These are phyloP conservation scores for Ophion ellenae DNA, from an alignment of 2,888 invertebrate genomes.

Conservation along the genomic window DNA sequence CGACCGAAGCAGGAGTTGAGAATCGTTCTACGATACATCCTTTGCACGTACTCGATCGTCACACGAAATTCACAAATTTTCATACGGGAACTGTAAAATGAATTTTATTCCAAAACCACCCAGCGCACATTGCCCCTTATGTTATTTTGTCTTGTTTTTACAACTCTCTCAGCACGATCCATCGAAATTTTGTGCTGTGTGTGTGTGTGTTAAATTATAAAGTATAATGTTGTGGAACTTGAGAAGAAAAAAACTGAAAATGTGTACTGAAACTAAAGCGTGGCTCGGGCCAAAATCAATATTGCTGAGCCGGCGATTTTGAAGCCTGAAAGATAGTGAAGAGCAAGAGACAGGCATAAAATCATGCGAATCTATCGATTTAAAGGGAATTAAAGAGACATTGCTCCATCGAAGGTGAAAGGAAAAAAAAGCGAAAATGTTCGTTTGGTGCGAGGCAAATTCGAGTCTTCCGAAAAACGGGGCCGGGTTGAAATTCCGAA, in stretches of 20 bases:
- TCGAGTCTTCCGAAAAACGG: conserved; percentile 13
- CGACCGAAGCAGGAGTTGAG: no score
- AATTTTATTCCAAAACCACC: not conserved
- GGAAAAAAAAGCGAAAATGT: not conserved
- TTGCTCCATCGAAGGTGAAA: not conserved
- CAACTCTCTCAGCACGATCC: not conserved
- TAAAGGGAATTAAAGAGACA: not conserved
- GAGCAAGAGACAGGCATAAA: conserved; percentile 9
- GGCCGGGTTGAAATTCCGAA: not conserved
- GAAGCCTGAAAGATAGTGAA: conserved; percentile 4
- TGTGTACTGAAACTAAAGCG: not conserved
- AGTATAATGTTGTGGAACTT: not conserved
- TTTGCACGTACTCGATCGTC: not conserved
- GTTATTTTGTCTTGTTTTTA: not conserved
- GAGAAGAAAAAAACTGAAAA: not conserved
- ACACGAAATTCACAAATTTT: not conserved
- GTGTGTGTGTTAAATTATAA: not conserved
- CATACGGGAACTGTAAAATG: not conserved
- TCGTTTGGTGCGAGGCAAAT: conserved; percentile 25
- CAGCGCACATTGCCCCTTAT: not conserved
- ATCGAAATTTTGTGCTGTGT: not conserved
- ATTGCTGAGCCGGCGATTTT: not conserved
- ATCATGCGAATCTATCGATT: conserved; percentile 35
- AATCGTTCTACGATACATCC: no score
- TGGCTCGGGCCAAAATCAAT: conserved; percentile 36